These are phyloP conservation scores for Passer montanus DNA, from an alignment of 2,113 vertebrate species.

Conservation along the genomic window DNA sequence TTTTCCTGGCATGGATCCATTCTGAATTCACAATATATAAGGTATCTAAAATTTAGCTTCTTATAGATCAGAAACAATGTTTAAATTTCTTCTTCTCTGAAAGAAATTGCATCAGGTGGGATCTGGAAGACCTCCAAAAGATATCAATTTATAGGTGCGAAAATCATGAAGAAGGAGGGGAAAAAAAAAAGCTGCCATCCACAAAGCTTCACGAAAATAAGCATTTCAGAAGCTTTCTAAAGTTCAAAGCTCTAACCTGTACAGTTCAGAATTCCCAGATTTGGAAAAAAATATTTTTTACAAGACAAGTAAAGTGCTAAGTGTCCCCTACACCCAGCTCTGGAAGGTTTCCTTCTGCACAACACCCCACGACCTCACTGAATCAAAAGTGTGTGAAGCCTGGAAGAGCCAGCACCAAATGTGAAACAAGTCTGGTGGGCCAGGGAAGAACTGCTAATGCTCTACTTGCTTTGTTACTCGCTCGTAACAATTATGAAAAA, in stretches of 20 bases:
- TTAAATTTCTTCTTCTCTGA: background rate
- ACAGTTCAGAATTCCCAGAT: background rate
- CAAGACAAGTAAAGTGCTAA: background rate
- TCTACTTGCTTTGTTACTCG: background rate
- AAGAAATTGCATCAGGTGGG: background rate
- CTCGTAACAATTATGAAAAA: background rate
- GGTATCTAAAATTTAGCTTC: background rate
- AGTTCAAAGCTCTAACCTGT: background rate
- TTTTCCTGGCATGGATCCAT: background rate
- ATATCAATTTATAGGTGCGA: background rate
- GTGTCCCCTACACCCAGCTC: background rate
- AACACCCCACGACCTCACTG: background rate
- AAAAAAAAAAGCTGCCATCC: background rate
- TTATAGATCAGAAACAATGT: background rate
- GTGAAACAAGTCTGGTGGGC: accelerated
- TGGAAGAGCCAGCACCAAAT: background rate
- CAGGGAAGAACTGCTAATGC: background rate
- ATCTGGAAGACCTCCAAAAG: background rate
- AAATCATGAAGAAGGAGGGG: background rate
- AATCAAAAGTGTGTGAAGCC: background rate
- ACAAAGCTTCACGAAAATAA: background rate
- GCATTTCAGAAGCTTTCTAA: background rate
- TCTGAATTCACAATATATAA: background rate
- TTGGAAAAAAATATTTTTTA: background rate
- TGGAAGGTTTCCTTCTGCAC: background rate